Base-by-base conservation (phyloP, 2,888 invertebrate species). In the Thalpophila matura region DNA sequence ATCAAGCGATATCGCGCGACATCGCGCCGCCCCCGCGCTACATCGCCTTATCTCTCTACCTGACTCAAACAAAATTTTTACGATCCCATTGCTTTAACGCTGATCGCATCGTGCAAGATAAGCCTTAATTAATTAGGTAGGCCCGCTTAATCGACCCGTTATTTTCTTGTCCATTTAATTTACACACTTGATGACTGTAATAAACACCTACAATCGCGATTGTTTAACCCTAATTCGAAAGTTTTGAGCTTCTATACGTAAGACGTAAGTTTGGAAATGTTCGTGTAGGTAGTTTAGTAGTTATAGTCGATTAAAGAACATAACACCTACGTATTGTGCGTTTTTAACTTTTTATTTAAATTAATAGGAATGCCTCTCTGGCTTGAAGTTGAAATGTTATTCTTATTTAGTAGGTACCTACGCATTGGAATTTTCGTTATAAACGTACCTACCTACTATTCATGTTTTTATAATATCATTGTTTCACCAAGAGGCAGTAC, bases 51-150 rank as follows among this genome's bases (percentile, higher is more conserved):
- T 82, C 84, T 79, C 82, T 78, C 81, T 83, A 87, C 86, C 86
- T 86, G 86, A 80, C 81, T 83, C 75, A 81, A 83, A 84, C 84
- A 86, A 84, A 84, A 86, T 86, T 89, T 89, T 89, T 87, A 88
- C 87, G 87, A 88, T 86, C 85, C 83, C 86, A 86, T 85, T 83
- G 86, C 88, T 81, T 81, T 84, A 83, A 86, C 83, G 86, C 85
- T 83, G 87, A 88, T 86, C 86, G 82, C 82, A 86, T 83, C 86
- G 67, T 43, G 61, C 62, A 77, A 85, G 89, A 90, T 90, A 90
- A 90, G 85, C 86, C 80, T 85, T 89, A 89, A 90, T 89, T 90
- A 90, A 90, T 90, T 89, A 89, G 89, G 87, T 83, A 85, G 87
- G 82, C 80, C 81, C 77, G 81, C 83, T 86, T 87, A 87, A 87